phyloP scores from a whole-genome alignment of 2,113 vertebrate genomes.

The Oreamnos americanus region DNA sequence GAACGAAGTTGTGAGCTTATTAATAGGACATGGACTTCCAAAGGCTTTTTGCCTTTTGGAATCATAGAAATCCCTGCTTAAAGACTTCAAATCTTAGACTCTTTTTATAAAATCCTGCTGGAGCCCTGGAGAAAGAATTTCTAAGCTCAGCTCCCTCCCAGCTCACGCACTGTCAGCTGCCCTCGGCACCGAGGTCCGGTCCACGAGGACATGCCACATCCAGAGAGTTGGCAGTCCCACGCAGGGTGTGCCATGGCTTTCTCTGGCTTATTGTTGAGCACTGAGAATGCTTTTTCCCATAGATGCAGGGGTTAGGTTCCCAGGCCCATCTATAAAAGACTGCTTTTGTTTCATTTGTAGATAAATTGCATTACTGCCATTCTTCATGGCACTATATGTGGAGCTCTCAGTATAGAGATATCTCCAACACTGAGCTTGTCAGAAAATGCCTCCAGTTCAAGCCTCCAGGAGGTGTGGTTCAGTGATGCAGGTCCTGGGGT shows the following conservation, averaged over 20 bases:
- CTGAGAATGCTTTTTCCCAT: slow-evolving; percentile 35
- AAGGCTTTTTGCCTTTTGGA: background rate
- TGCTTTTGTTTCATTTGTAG: slow-evolving; percentile 13
- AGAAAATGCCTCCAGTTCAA: background rate
- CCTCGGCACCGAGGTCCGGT: rapidly evolving
- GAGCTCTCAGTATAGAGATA: background rate
- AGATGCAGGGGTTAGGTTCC: slow-evolving; percentile 37
- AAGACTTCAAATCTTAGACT: background rate
- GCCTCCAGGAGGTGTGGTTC: background rate
- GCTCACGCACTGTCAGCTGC: background rate
- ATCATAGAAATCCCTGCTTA: background rate
- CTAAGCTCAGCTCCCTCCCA: rapidly evolving
- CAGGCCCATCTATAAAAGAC: slow-evolving; percentile 40
- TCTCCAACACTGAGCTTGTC: background rate
- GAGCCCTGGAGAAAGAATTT: too few relatives aligned
- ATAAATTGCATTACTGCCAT: background rate
- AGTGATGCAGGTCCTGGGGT: rapidly evolving
- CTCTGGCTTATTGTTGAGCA: background rate
- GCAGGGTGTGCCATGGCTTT: background rate
- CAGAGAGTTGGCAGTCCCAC: background rate
- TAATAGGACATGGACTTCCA: background rate
- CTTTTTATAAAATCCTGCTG: background rate
- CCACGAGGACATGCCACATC: rapidly evolving
- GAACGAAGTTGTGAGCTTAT: rapidly evolving
- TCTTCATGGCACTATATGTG: background rate